phyloP scores from a whole-genome alignment of 2,797 vertebrate species.

The Kryptolebias ocellatus region DNA sequence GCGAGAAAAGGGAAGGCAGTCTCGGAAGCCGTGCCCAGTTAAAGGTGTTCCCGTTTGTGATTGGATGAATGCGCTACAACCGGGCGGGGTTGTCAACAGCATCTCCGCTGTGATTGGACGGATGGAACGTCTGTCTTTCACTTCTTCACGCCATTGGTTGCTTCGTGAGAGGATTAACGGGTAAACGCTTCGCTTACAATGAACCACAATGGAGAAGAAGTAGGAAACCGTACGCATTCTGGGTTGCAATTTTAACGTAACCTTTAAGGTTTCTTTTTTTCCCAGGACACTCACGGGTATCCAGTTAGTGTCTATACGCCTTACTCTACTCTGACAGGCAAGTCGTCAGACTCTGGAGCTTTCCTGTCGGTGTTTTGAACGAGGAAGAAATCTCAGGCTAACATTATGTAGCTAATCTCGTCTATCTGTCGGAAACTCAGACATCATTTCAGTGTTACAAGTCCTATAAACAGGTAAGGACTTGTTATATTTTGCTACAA shows the following conservation, averaged over 20 bases:
- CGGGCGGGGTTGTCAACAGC: slow-evolving; percentile 12
- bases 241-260: slow-evolving; percentile 43
- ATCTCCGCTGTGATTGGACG: slow-evolving; percentile 52
- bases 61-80: slow-evolving; percentile 20
- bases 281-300: neutral
- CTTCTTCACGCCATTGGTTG: slow-evolving; percentile 49
- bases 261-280: slow-evolving; percentile 2
- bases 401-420: slow-evolving; percentile 77
- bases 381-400: slow-evolving; percentile 74
- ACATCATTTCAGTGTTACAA: slow-evolving; percentile 1
- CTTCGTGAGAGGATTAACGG: slow-evolving; percentile 49
- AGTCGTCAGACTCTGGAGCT: slow-evolving; percentile 3
- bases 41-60: slow-evolving; percentile 14
- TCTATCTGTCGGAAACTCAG: slow-evolving; percentile 35
- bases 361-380: slow-evolving; percentile 48
- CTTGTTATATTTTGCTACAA: neutral
- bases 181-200: slow-evolving; percentile 68
- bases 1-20: neutral
- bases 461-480: slow-evolving; percentile 54
- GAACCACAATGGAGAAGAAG: slow-evolving; percentile 74
- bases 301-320: neutral
- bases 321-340: neutral
- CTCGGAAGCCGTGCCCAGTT: slow-evolving; percentile 38
- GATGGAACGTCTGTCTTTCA: slow-evolving; percentile 35
- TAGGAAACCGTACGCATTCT: slow-evolving; percentile 26